Conservation (phyloP, 2,113 vertebrate genomes). For the Rousettus leschenaultii region DNA sequence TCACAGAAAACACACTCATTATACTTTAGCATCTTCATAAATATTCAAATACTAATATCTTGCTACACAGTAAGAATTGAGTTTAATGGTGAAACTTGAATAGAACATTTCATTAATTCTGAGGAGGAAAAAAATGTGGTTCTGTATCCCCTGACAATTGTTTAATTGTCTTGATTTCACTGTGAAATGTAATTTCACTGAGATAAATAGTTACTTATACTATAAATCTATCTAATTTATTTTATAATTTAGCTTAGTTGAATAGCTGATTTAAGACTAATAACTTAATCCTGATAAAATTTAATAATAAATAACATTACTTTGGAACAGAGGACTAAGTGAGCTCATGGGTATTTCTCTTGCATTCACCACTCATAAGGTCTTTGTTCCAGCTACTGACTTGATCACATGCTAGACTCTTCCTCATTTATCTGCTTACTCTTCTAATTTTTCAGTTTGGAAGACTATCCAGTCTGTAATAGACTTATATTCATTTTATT, state of each 20-base stretch:
- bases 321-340: background rate
- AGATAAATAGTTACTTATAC: constrained; percentile 37
- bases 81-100: constrained; percentile 32
- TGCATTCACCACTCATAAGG: background rate
- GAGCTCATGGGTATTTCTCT: background rate
- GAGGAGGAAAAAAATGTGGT: background rate
- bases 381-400: background rate
- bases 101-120: constrained; percentile 31
- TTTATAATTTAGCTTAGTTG: background rate
- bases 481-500: background rate
- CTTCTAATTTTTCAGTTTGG: background rate
- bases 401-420: background rate
- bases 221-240: constrained; percentile 30
- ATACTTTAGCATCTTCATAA: constrained; percentile 24
- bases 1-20: constrained; percentile 34
- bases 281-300: background rate
- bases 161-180: constrained; percentile 39
- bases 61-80: constrained; percentile 22
- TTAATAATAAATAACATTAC: constrained; percentile 12
- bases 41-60: constrained; percentile 40
- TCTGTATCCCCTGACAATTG: constrained; percentile 21
- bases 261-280: background rate
- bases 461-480: background rate
- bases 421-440: background rate
- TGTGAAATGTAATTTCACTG: constrained; percentile 37